Evolutionary conservation across 1,140 invertebrate species (phyloP), one percentile per base, ranked within the genome.

Genomic region (Steinernema feltiae): DNA sequence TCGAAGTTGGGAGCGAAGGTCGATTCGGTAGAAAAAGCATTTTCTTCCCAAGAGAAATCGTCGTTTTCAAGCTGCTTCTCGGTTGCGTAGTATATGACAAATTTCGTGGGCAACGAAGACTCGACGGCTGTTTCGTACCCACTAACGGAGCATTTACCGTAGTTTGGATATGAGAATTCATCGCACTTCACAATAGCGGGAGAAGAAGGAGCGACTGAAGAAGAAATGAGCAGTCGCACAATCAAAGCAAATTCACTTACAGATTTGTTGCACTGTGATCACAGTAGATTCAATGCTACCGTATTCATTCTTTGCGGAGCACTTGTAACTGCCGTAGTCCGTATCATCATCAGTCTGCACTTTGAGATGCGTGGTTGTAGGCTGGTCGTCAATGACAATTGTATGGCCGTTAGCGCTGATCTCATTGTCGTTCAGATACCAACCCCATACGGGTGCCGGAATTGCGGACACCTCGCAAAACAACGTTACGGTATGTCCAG

Each of bases 401-500:
- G 12, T 63, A 27, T 63, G 53, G 7, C 53, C 53, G 53, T 63
- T 63, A 21, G 53, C 53, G 24, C 53, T 63, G 24, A 63, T 27
- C 24, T 63, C 53, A 3, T 63, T 21, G 53, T 63, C 53, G 53
- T 63, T 27, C 12, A 15, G 53, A 27, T 3, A 17, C 53, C 53
- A 63, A 27, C 7, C 3, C 53, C 53, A 63, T 3, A 21, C 24
- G 3, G 53, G 53, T 3, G 53, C 12, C 24, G 53, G 53, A 27
- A 63, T 63, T 15, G 53, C 53, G 12, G 53, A 63, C 53, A 63
- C 53, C 24, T 63, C 53, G 24, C 53, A 63, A 27, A 63, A 63
- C 53, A 63, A 21, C 12, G 24, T 27, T 3, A 63, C 53, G 15
- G 53, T 63, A 21, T 63, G 7, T 15, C 53, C 53, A 3, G 7